Percentiles rank a stretch among this genome's conserved stretches.
Evolutionary conservation across 2,113 vertebrate species (phyloP).

Genomic region (Eulacestoma nigropectus): DNA sequence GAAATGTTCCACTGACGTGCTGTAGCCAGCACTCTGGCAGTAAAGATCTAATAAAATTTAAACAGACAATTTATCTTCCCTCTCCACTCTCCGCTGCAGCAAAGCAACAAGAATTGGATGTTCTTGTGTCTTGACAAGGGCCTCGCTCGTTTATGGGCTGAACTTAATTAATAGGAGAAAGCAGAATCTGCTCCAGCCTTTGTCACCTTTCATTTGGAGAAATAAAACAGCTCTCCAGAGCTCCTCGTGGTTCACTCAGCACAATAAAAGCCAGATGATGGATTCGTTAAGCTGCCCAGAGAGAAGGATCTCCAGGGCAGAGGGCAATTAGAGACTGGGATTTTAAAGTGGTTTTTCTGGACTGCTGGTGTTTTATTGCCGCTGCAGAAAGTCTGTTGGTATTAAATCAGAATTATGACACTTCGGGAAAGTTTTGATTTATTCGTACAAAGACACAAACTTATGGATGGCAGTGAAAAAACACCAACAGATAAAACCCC

Average conservation of each 20-base stretch:
- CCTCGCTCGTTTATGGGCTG: not conserved
- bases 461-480: not conserved
- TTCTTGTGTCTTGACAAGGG: not conserved
- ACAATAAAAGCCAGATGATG: not conserved
- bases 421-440: not conserved
- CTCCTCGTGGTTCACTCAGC: not conserved
- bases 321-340: not conserved
- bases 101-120: not conserved
- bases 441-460: not conserved
- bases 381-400: not conserved
- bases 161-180: not conserved
- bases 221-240: not conserved
- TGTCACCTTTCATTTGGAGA: not conserved
- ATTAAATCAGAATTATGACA: not conserved
- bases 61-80: not conserved
- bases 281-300: not conserved
- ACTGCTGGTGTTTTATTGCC: not conserved
- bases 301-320: not conserved
- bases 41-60: not conserved
- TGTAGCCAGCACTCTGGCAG: not conserved
- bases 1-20: not conserved
- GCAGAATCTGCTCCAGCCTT: not conserved
- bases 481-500: fast-evolving
- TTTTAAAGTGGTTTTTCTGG: not conserved
- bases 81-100: not conserved